Percentiles rank a stretch among this genome's conserved stretches.
phyloP scores from a whole-genome alignment of 2,888 invertebrate species.

The Onthophagus sagittarius region DNA sequence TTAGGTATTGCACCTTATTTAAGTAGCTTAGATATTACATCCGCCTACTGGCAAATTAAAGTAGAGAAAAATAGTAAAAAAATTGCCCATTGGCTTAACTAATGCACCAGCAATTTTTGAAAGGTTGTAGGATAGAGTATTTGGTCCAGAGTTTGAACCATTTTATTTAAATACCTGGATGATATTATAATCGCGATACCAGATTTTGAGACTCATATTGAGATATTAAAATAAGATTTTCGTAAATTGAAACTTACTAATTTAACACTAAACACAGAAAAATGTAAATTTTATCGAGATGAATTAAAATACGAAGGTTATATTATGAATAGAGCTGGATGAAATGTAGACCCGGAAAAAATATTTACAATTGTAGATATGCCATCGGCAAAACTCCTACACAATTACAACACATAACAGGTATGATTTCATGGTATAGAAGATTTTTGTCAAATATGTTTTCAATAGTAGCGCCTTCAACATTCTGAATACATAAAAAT shows the following conservation, averaged over 20 bases:
- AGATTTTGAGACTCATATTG: slow-evolving; percentile 27
- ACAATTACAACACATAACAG: slow-evolving; percentile 26
- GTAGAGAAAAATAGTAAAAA: slow-evolving; percentile 13
- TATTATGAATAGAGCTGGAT: slow-evolving; percentile 31
- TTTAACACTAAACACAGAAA: slow-evolving; percentile 20
- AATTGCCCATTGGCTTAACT: slow-evolving; percentile 34
- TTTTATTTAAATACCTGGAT: not conserved
- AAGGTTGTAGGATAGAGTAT: not conserved
- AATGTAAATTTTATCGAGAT: slow-evolving; percentile 23
- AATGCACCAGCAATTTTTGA: slow-evolving; percentile 31
- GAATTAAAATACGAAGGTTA: slow-evolving; percentile 36
- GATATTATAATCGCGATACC: slow-evolving; percentile 32
- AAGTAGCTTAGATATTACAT: slow-evolving; percentile 35
- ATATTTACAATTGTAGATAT: slow-evolving; percentile 6
- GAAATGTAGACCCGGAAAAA: slow-evolving; percentile 29
- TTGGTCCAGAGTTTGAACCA: slow-evolving; percentile 13
- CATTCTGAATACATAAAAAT: slow-evolving; percentile 23
- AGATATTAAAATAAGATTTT: slow-evolving; percentile 24
- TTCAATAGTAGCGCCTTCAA: slow-evolving; percentile 15
- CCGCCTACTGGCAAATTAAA: slow-evolving; percentile 35
- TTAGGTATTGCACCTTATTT: slow-evolving; percentile 35
- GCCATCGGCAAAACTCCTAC: slow-evolving; percentile 23
- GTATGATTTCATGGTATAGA: slow-evolving; percentile 27
- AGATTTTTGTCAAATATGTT: slow-evolving; percentile 24
- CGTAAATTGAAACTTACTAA: slow-evolving; percentile 24